These are phyloP conservation scores for Anguilla marmorata DNA, from an alignment of 2,797 vertebrate genomes.

Conservation along the genomic window DNA sequence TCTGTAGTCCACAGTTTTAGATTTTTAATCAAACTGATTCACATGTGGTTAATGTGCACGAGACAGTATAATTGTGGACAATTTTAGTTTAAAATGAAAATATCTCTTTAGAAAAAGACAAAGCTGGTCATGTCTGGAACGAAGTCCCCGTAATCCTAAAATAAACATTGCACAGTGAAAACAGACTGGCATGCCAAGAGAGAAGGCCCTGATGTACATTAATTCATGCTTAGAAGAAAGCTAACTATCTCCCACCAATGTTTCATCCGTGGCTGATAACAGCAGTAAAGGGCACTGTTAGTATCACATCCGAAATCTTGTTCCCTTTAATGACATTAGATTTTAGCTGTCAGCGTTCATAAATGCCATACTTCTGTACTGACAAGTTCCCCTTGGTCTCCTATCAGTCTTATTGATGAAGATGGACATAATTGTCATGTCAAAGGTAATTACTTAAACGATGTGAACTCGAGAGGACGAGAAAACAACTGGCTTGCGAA, in stretches of 20 bases:
- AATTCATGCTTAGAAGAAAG: conserved; percentile 27
- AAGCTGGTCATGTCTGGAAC: neutral
- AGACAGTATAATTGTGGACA: neutral
- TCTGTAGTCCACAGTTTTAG: too few relatives aligned
- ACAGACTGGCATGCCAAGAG: neutral
- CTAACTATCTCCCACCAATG: conserved; percentile 31
- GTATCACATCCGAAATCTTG: conserved; percentile 26
- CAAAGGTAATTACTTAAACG: conserved; percentile 48
- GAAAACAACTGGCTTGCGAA: conserved; percentile 44
- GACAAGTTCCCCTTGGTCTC: conserved; percentile 54
- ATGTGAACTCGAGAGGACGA: conserved; percentile 24
- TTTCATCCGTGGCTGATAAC: neutral
- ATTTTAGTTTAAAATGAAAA: neutral
- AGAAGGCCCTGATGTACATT: neutral
- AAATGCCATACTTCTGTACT: conserved; percentile 40
- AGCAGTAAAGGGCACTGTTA: conserved; percentile 34
- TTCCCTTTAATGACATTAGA: conserved; percentile 46
- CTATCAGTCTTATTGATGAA: conserved; percentile 38
- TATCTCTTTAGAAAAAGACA: neutral
- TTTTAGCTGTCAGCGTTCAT: conserved; percentile 50
- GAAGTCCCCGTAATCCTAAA: neutral
- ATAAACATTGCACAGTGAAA: neutral
- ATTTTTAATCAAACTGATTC: too few relatives aligned
- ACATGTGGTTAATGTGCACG: neutral
- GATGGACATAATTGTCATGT: conserved; percentile 50